Conservation (phyloP, 1,140 invertebrate species). For the Zophobas atratus region DNA sequence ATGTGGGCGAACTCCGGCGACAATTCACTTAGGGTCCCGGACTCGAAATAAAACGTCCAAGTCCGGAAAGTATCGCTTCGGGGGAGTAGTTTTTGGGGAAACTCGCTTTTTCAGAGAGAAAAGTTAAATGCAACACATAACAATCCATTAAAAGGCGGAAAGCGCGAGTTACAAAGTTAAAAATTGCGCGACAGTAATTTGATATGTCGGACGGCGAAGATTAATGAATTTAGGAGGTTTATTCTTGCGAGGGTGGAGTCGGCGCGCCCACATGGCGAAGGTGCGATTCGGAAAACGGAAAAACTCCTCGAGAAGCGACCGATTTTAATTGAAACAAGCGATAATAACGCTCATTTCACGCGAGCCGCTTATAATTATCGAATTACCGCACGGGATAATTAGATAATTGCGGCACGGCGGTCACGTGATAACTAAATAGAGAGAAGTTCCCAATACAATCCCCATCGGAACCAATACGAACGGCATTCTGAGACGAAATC, state of each 20-base stretch:
- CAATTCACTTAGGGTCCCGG: conserved; percentile 1
- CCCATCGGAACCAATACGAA: too few species aligned
- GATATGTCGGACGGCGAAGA: conserved; percentile 3
- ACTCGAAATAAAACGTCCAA: background rate
- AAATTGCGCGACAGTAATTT: conserved; percentile 22
- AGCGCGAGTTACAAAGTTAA: background rate
- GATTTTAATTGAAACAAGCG: too few species aligned
- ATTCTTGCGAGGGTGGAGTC: background rate
- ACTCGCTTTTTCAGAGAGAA: conserved; percentile 6
- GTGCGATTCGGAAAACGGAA: background rate
- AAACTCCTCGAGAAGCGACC: background rate
- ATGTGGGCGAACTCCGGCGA: background rate
- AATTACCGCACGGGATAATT: too few species aligned
- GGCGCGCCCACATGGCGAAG: background rate
- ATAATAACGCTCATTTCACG: too few species aligned
- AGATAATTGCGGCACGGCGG: too few species aligned
- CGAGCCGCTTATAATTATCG: too few species aligned
- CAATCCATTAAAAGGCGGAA: conserved; percentile 5
- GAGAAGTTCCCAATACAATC: too few species aligned
- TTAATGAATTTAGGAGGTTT: conserved; percentile 22
- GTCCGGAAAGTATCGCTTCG: background rate
- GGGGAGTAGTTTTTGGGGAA: background rate
- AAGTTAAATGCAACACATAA: conserved; percentile 20
- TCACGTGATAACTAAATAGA: too few species aligned
- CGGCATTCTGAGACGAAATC: too few species aligned